Evolutionary conservation across 2,113 vertebrate species (phyloP), one percentile per base, ranked within the genome.

Genomic region (Vicugna pacos): DNA sequence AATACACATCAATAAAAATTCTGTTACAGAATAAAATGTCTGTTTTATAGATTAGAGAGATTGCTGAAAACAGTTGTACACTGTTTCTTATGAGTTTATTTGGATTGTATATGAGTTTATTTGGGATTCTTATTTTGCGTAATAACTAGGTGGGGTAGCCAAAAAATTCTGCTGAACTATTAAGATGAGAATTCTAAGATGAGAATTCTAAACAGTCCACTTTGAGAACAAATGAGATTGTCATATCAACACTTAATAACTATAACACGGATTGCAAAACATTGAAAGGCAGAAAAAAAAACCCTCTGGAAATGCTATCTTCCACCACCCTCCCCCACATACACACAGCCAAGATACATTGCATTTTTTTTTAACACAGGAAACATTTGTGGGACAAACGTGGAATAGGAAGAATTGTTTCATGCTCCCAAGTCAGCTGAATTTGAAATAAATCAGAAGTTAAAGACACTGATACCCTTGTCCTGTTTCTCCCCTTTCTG

Each of bases 311-410:
- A 96, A 96, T 95, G 35, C 50, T 83, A 79, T 97, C 72, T 96
- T 81, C 89, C 24, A 96, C 90, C 42, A 91, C 77, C 73, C 56
- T 96, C 95, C 96, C 88, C 95, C 54, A 96, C 52, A 81, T 69
- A 80, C 9, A 84, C 81, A 83, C 46, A 80, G 93, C 97, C 98
- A 98, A 98, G 54, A 96, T 97, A 79, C 32, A 94, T 98, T 15
- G 95, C 81, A 60, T 98, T 91, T 97, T 91, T 98, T 97, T 98
- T 97, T 64, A 96, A 82, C 64, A 97, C 67, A 80, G 93, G 80
- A 98, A 98, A 97, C 35, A 95, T 42, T 94, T 86, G 85, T 93
- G 80, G 80, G n/a, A 73, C 86, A 97, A 65, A 76, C 75, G 76
- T 94, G 88, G 96, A 98, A 32, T 35, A 67, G 56, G 73, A 91